These are phyloP conservation scores for Bubo blakistoni DNA, from an alignment of 2,113 vertebrate genomes.

Conservation along the genomic window DNA sequence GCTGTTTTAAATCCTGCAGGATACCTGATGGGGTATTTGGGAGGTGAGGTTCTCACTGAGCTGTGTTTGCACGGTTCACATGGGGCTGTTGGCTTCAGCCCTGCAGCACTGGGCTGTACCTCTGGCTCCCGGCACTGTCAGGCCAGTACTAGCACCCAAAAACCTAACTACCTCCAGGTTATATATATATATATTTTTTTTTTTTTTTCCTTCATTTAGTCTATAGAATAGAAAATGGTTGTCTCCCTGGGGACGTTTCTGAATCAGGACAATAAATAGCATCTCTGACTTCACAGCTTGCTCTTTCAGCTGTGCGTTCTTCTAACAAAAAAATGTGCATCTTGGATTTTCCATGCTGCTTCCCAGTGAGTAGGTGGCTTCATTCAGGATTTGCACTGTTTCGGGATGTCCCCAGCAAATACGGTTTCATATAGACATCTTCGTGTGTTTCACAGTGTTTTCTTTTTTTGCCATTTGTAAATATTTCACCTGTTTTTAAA, in stretches of 20 bases:
- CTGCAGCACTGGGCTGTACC: not conserved
- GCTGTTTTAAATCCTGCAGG: not conserved
- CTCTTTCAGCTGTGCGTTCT: not conserved
- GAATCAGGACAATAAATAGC: not conserved
- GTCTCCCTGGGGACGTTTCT: not conserved
- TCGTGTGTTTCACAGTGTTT: not conserved
- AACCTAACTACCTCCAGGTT: not conserved
- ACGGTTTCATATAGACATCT: not conserved
- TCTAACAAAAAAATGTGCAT: not conserved
- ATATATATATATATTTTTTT: not conserved
- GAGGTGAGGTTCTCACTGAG: not conserved
- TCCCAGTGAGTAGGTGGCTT: not conserved
- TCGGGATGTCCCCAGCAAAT: not conserved
- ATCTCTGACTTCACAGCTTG: not conserved
- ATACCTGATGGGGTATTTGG: not conserved
- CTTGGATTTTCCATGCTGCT: not conserved
- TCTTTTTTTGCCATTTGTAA: not conserved
- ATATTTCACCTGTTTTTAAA: conserved; percentile 11
- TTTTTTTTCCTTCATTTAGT: not conserved
- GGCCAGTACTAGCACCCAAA: not conserved
- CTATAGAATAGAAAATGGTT: not conserved
- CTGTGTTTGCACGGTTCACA: not conserved
- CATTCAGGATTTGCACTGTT: not conserved
- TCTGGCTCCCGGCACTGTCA: not conserved
- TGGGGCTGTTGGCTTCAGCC: not conserved